Conservation (phyloP, 2,113 vertebrate species). For the Sporophila hypoxantha region DNA sequence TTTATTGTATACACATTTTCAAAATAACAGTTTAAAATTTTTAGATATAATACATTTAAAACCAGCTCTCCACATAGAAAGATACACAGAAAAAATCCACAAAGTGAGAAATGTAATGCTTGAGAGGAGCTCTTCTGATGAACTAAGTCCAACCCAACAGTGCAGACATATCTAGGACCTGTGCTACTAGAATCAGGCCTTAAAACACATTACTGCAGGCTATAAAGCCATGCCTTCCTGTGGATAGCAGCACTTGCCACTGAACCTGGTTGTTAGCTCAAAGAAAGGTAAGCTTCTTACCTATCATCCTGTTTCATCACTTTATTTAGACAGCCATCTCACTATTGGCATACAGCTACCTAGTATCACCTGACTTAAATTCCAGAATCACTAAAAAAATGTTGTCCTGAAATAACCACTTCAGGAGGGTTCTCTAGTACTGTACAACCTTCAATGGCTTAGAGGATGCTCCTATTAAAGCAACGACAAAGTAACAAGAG, state of each 20-base stretch:
- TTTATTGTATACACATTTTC: not conserved
- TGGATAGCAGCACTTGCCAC: not conserved
- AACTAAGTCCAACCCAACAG: not conserved
- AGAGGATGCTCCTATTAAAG: not conserved
- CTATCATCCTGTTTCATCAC: not conserved
- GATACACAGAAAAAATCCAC: not conserved
- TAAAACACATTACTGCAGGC: not conserved
- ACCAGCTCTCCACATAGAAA: not conserved
- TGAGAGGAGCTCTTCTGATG: not conserved
- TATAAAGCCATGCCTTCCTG: not conserved
- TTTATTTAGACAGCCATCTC: not conserved
- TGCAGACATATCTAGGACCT: not conserved
- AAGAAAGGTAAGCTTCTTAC: not conserved
- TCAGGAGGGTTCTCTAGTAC: not conserved
- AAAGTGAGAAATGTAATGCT: not conserved
- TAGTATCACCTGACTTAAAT: not conserved
- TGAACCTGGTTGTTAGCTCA: not conserved
- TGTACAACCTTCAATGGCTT: not conserved
- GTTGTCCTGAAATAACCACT: not conserved
- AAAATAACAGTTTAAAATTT: not conserved
- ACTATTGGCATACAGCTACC: fast-evolving
- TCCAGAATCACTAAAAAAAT: not conserved
- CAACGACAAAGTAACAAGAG: not conserved
- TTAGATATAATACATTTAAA: not conserved
- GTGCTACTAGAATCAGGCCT: not conserved